These are phyloP conservation scores for Pemphigus obesinymphae DNA, from an alignment of 1,140 invertebrate genomes.

Conservation along the genomic window DNA sequence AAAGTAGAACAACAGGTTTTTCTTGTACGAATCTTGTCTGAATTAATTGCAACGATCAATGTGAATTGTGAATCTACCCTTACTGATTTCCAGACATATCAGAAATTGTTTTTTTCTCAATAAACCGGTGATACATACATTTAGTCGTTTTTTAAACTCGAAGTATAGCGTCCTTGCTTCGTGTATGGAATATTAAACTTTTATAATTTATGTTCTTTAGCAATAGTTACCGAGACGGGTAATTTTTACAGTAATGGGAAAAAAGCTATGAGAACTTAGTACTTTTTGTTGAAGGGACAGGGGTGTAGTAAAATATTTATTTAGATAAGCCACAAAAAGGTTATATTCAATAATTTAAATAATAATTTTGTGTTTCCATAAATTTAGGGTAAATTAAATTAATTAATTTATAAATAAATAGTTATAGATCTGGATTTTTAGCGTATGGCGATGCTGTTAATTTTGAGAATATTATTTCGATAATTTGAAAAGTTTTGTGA, in stretches of 20 bases:
- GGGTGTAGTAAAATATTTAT: too few relatives aligned
- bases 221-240: neutral
- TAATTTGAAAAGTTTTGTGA: too few relatives aligned
- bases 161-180: neutral
- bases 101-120: constrained; percentile 2
- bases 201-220: neutral
- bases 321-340: too few relatives aligned
- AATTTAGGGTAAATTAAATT: too few relatives aligned
- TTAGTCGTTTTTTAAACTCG: neutral
- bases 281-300: too few relatives aligned
- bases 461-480: too few relatives aligned
- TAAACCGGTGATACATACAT: neutral
- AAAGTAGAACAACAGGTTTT: constrained; percentile 31
- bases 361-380: too few relatives aligned
- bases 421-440: too few relatives aligned
- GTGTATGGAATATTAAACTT: neutral
- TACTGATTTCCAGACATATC: neutral
- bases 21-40: constrained; percentile 32
- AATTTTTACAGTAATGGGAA: neutral
- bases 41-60: constrained; percentile 31
- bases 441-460: too few relatives aligned
- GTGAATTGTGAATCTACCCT: constrained; percentile 15
- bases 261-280: too few relatives aligned
- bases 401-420: too few relatives aligned
- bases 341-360: too few relatives aligned